Evolutionary conservation across 2,113 vertebrate species (phyloP).

Genomic region (Pogona vitticeps): DNA sequence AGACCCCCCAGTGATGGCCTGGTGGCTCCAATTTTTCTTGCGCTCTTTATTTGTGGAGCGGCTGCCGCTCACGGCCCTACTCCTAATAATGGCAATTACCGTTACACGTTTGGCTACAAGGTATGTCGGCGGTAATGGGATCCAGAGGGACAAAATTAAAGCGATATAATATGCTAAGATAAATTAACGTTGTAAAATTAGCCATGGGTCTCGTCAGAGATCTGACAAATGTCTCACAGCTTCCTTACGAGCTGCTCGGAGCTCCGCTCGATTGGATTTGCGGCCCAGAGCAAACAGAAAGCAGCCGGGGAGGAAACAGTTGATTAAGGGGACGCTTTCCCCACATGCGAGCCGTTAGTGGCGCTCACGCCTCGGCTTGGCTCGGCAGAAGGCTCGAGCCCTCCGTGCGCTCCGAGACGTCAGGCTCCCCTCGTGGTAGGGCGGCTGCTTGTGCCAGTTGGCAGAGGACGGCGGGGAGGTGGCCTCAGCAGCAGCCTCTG

Average conservation of each 20-base stretch:
- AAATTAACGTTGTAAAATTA: conserved; percentile 73
- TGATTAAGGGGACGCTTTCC: conserved; percentile 39
- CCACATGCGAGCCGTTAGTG: conserved; percentile 40
- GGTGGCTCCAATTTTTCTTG: conserved; percentile 10
- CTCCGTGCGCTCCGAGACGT: not conserved
- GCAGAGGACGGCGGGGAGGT: not conserved
- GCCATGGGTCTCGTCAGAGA: conserved; percentile 67
- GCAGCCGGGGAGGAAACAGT: conserved; percentile 5
- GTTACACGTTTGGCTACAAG: conserved; percentile 64
- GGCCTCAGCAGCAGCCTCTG: not conserved
- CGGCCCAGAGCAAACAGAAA: conserved; percentile 56
- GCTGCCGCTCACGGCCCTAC: conserved; percentile 26
- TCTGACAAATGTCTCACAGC: conserved; percentile 66
- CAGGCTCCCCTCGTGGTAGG: not conserved
- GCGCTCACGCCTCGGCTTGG: conserved; percentile 40
- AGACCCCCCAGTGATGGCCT: not conserved
- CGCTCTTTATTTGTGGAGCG: conserved; percentile 50
- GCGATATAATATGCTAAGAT: conserved; percentile 68
- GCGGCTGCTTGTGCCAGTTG: too few relatives aligned
- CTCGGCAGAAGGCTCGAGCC: conserved; percentile 22
- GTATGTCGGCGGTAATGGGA: conserved; percentile 66
- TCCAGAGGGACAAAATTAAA: conserved; percentile 66
- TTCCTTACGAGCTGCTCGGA: conserved; percentile 46
- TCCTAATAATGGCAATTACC: conserved; percentile 72
- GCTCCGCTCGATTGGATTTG: conserved; percentile 61